Base-by-base conservation (phyloP, 2,113 vertebrate species). In the Eupsittula cactorum region DNA sequence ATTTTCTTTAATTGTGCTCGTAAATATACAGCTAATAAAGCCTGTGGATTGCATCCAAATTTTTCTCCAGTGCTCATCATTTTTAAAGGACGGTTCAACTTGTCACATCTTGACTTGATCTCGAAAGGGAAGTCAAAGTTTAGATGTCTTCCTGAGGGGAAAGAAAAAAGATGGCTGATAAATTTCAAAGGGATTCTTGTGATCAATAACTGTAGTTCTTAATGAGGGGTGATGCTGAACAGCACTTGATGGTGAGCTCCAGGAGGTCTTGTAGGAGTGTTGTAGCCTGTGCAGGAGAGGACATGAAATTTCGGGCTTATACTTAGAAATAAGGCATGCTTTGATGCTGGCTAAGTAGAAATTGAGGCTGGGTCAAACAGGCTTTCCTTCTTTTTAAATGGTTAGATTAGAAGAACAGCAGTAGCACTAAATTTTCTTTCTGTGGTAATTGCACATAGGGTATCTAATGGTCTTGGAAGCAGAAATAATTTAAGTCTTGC, bases 151-250 rank as follows among this genome's bases (percentile, higher is more conserved):
- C 92, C 92, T 84, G 71, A 92, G 86, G 85, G 87, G 60, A 92
- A 88, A 71, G 60, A 69, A 88, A 78, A 94, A 90, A 96, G 95
- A 94, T 95, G 64, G 19, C 46, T 94, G 94, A 94, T 97, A 96
- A 95, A 90, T 91, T 95, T 95, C 86, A 95, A 93, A 96, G 81
- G 31, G n/a, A 65, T 79, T 96, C 84, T 92, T 89, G 65, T 76
- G 47, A 84, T 94, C 88, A 76, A 76, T 96, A 93, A 68, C 65
- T 82, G 2, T 13, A 39, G 29, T 25, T 84, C 18, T 89, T 84
- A 78, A 81, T 60, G 62, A 94, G 91, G 57, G 25, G 15, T 53
- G 67, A 57, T 70, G 62, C 37, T 68, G 52, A 33, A 52, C 55
- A 71, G 52, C 47, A 13, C 41, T 62, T 11, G 8, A 16, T 71